These are phyloP conservation scores for Leptopilina drosophilae DNA, from an alignment of 2,888 invertebrate genomes.

Conservation along the genomic window DNA sequence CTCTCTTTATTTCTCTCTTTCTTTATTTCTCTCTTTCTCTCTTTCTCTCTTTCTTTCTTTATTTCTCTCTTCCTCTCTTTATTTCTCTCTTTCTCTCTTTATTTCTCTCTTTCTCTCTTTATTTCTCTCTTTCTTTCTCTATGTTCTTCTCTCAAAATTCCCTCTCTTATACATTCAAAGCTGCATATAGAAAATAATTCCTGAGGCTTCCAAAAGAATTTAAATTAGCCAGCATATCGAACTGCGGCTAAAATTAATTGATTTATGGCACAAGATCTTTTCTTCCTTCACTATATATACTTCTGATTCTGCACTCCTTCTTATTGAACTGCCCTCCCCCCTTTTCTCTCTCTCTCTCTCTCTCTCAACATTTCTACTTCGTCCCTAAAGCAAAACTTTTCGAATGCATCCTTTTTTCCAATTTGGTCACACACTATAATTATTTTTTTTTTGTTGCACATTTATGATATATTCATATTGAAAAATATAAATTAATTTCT, in stretches of 20 bases:
- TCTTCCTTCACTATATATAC: conserved; percentile 34
- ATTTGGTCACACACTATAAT: not conserved
- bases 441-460: not conserved
- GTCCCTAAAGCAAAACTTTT: not conserved
- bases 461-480: not conserved
- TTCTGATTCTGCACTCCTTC: conserved; percentile 33
- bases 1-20: conserved; percentile 33
- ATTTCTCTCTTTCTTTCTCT: conserved; percentile 28
- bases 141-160: conserved; percentile 35
- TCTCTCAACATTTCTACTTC: conserved; percentile 22
- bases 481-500: no score
- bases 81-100: conserved; percentile 28
- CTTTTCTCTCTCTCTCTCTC: conserved; percentile 35
- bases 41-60: conserved; percentile 29
- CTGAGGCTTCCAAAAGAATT: conserved; percentile 74
- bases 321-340: conserved; percentile 22
- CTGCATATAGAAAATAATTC: conserved; percentile 62
- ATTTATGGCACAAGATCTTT: conserved; percentile 71
- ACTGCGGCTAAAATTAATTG: conserved; percentile 75
- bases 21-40: conserved; percentile 23
- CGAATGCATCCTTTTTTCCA: not conserved
- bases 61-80: conserved; percentile 51
- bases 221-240: conserved; percentile 74
- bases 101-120: conserved; percentile 22
- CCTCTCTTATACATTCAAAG: conserved; percentile 52